phyloP scores from a whole-genome alignment of 2,888 invertebrate species.

The Lasius fuliginosus region DNA sequence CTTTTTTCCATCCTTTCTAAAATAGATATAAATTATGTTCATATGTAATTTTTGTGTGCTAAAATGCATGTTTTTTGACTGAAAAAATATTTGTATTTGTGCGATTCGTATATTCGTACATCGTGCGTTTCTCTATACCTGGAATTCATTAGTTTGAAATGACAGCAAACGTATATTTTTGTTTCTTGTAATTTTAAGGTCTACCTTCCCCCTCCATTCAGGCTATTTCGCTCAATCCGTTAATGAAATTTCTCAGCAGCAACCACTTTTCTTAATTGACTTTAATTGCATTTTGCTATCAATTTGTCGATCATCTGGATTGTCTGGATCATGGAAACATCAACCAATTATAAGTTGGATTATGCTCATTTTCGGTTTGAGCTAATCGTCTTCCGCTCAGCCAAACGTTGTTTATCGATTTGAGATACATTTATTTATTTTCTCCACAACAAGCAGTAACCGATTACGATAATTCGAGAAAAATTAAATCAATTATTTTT shows the following conservation, averaged over 20 bases:
- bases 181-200: neutral
- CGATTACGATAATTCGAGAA: neutral
- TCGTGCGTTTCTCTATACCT: neutral
- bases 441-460: neutral
- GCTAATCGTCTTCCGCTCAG: slow-evolving; percentile 13
- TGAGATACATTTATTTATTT: neutral
- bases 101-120: neutral
- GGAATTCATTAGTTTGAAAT: neutral
- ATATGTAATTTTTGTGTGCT: neutral
- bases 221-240: neutral
- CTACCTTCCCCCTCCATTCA: neutral
- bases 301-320: neutral
- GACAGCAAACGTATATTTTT: neutral
- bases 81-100: neutral
- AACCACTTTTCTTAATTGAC: neutral
- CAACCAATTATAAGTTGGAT: neutral
- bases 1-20: neutral
- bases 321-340: neutral
- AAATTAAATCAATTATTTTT: neutral
- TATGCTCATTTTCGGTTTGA: neutral
- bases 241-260: neutral
- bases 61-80: neutral
- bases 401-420: neutral
- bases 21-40: slow-evolving; percentile 3
- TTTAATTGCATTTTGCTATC: neutral